phyloP scores from a whole-genome alignment of 2,797 vertebrate genomes.

The Nannoperca obscura region DNA sequence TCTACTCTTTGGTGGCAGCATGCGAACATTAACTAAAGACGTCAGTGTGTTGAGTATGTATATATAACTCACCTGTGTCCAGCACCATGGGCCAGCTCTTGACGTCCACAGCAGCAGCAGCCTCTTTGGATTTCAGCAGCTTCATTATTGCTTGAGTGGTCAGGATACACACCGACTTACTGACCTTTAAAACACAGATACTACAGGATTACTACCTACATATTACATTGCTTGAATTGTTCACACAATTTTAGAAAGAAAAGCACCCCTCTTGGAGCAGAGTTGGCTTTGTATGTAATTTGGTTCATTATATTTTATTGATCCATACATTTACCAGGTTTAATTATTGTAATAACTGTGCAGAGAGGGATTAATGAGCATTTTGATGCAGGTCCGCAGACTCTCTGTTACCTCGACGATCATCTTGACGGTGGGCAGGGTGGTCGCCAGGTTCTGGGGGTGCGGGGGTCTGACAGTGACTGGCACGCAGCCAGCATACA shows the following conservation, averaged over 20 bases:
- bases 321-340: not conserved
- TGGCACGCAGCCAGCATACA: slow-evolving; percentile 95
- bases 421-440: slow-evolving; percentile 98
- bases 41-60: not conserved
- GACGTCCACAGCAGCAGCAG: slow-evolving; percentile 92
- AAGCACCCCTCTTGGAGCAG: fast-evolving
- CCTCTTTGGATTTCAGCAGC: slow-evolving; percentile 96
- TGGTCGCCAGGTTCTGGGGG: slow-evolving; percentile 95
- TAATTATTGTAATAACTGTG: not conserved
- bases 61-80: slow-evolving; percentile 88
- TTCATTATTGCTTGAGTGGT: slow-evolving; percentile 97
- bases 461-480: slow-evolving; percentile 96
- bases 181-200: slow-evolving; percentile 87
- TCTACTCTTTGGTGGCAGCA: not conserved
- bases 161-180: slow-evolving; percentile 94
- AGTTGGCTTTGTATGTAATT: not conserved
- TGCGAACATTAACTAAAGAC: not conserved
- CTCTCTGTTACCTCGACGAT: slow-evolving; percentile 92
- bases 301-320: not conserved
- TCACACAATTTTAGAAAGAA: not conserved
- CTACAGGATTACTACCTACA: slow-evolving; percentile 17
- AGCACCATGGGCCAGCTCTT: slow-evolving; percentile 95
- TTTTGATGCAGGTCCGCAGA: not conserved
- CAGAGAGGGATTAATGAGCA: not conserved
- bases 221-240: not conserved